These are phyloP conservation scores for Scomber colias DNA, from an alignment of 2,113 vertebrate genomes.

Conservation along the genomic window DNA sequence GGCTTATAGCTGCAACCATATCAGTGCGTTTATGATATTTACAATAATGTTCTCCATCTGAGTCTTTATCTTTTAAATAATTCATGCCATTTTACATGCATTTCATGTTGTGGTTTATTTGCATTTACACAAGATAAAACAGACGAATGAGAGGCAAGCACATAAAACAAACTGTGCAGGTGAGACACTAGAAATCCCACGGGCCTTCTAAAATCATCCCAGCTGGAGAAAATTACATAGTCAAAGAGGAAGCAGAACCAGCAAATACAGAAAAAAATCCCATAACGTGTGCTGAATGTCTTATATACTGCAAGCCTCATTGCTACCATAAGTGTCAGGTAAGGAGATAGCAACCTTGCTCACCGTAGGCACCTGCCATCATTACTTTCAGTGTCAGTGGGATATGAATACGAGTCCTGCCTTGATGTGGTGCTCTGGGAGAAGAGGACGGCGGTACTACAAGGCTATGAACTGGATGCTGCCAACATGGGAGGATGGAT, in stretches of 20 bases:
- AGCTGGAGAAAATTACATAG: conserved; percentile 67
- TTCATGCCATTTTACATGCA: conserved; percentile 46
- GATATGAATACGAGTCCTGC: conserved; percentile 98
- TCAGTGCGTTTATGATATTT: conserved; percentile 39
- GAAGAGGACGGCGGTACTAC: conserved; percentile 92
- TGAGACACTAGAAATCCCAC: conserved; percentile 56
- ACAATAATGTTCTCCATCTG: conserved; percentile 53
- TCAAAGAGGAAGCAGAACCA: conserved; percentile 30
- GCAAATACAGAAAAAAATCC: conserved; percentile 26
- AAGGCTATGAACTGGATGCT: conserved; percentile 96
- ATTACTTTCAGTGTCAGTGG: conserved; percentile 92
- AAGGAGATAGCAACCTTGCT: conserved; percentile 52
- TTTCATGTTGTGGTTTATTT: conserved; percentile 44
- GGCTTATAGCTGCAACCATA: conserved; percentile 7
- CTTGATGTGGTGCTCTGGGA: conserved; percentile 97
- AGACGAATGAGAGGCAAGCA: conserved; percentile 56
- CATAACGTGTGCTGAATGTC: conserved; percentile 30
- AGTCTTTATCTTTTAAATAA: conserved; percentile 58
- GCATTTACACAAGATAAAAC: conserved; percentile 64
- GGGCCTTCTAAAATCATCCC: conserved; percentile 67
- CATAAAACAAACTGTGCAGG: conserved; percentile 62
- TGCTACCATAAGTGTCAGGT: conserved; percentile 58
- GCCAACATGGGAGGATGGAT: conserved; percentile 98
- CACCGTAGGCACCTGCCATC: conserved; percentile 52
- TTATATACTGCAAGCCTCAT: conserved; percentile 48